phyloP scores from a whole-genome alignment of 2,888 invertebrate genomes.

The Synergus itoensis region DNA sequence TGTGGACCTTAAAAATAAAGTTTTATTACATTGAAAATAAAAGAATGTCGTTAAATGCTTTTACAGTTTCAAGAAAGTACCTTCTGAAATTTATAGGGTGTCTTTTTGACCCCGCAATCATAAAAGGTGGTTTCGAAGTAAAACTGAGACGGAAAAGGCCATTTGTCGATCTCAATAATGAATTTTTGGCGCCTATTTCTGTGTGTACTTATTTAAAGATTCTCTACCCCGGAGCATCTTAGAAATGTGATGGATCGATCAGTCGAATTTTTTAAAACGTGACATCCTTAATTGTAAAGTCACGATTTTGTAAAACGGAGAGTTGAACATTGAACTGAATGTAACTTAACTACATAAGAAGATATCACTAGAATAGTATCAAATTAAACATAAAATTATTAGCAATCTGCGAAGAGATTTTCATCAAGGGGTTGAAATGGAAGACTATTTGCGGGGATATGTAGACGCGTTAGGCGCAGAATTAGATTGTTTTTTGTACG shows the following conservation, averaged over 20 bases:
- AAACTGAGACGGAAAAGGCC: not conserved
- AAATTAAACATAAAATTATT: not conserved
- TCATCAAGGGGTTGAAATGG: not conserved
- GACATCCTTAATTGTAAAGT: not conserved
- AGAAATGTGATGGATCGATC: slow-evolving; percentile 25
- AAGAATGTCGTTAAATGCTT: not conserved
- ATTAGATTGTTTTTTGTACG: slow-evolving; percentile 32
- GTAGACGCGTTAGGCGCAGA: slow-evolving; percentile 7
- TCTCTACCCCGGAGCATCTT: slow-evolving; percentile 8
- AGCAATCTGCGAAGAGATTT: not conserved
- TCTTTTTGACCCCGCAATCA: not conserved
- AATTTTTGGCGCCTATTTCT: slow-evolving; percentile 1
- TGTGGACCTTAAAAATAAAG: slow-evolving; percentile 10
- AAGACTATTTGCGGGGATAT: slow-evolving; percentile 8
- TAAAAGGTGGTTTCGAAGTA: slow-evolving; percentile 18
- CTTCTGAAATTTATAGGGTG: not conserved
- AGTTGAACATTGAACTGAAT: slow-evolving; percentile 10
- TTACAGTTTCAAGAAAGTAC: not conserved
- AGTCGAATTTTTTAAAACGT: slow-evolving; percentile 6
- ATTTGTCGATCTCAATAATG: slow-evolving; percentile 18
- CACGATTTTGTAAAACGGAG: not conserved
- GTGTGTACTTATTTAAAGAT: slow-evolving; percentile 16
- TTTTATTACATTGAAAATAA: not conserved
- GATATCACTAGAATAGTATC: slow-evolving; percentile 9
- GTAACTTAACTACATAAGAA: not conserved